Conservation (phyloP, 2,113 vertebrate genomes). For the Leptobrachium ailaonicum region DNA sequence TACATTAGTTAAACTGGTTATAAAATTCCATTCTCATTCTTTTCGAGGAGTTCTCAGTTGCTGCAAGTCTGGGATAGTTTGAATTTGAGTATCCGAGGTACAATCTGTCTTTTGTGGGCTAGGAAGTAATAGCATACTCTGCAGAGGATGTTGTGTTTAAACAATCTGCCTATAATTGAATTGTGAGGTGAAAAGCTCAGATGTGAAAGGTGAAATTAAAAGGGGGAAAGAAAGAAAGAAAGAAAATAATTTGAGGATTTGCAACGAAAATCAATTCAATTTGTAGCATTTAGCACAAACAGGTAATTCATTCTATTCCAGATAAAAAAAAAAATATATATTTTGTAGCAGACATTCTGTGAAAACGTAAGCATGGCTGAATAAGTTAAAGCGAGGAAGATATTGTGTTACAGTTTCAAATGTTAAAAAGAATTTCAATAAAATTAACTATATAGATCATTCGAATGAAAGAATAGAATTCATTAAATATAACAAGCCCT, state of each 20-base stretch:
- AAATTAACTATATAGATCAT: too few relatives aligned
- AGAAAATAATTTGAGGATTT: slow-evolving; percentile 4
- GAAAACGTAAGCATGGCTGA: too few relatives aligned
- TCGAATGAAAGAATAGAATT: too few relatives aligned
- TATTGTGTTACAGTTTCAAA: too few relatives aligned
- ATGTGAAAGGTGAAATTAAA: slow-evolving; percentile 33
- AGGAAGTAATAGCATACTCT: slow-evolving; percentile 22
- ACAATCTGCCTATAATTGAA: slow-evolving; percentile 19
- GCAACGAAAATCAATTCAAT: neutral
- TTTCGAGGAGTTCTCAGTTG: slow-evolving; percentile 8
- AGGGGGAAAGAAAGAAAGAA: neutral
- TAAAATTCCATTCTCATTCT: slow-evolving; percentile 37
- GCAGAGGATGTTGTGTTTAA: slow-evolving; percentile 6
- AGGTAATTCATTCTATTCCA: neutral
- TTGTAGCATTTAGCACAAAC: slow-evolving; percentile 6
- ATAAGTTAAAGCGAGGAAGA: too few relatives aligned
- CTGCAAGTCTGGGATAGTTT: neutral
- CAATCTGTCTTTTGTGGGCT: slow-evolving; percentile 47
- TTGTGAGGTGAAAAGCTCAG: slow-evolving; percentile 43
- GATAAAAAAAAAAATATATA: too few relatives aligned
- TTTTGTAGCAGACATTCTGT: too few relatives aligned
- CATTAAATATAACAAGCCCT: too few relatives aligned
- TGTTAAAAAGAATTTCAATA: too few relatives aligned
- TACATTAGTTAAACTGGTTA: slow-evolving; percentile 10
- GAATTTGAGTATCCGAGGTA: slow-evolving; percentile 1